These are phyloP conservation scores for Chiroxiphia lanceolata DNA, from an alignment of 2,797 vertebrate genomes.

Conservation along the genomic window DNA sequence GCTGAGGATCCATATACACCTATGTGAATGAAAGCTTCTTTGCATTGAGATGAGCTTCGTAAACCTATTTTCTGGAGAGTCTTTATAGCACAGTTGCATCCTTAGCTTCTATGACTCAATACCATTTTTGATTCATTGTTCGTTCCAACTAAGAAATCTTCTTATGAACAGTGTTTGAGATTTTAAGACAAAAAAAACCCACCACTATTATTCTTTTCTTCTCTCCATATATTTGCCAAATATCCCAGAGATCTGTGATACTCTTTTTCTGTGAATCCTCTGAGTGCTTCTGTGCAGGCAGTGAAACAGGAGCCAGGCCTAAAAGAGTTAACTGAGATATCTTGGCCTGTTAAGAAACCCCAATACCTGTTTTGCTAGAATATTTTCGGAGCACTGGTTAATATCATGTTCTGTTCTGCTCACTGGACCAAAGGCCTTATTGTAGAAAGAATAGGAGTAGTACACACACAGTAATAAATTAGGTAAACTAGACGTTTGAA, in stretches of 20 bases:
- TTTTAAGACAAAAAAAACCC: neutral
- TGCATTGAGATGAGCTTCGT: neutral
- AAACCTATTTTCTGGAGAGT: neutral
- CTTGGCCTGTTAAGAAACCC: too few relatives aligned
- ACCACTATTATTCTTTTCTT: neutral
- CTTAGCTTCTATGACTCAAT: neutral
- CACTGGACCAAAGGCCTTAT: too few relatives aligned
- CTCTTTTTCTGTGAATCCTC: neutral
- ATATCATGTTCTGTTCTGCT: too few relatives aligned
- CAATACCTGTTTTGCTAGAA: too few relatives aligned
- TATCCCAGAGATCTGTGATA: neutral
- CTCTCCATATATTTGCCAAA: neutral
- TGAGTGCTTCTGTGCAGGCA: neutral
- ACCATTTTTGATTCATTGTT: neutral
- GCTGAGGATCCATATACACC: neutral
- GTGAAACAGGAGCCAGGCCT: too few relatives aligned
- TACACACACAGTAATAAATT: too few relatives aligned
- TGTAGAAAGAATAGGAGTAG: too few relatives aligned
- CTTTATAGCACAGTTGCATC: neutral
- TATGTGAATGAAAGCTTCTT: neutral
- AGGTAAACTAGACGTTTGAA: too few relatives aligned
- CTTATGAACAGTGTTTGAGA: neutral
- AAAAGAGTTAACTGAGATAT: too few relatives aligned
- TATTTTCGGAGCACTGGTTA: too few relatives aligned
- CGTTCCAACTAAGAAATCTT: neutral